phyloP scores from a whole-genome alignment of 1,140 invertebrate genomes.

The Drosophila melanica region DNA sequence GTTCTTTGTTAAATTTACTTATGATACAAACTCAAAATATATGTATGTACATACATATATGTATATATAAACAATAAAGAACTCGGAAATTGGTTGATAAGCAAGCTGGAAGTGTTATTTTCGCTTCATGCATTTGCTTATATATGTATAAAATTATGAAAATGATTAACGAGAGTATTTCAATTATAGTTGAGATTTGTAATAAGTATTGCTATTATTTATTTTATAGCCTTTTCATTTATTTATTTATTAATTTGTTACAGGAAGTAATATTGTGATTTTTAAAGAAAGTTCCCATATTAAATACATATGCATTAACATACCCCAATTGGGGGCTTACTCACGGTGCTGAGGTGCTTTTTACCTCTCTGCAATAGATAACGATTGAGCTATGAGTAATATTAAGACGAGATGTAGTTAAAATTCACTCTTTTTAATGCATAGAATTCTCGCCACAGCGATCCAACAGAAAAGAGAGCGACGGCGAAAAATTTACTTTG shows the following conservation, averaged over 20 bases:
- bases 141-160: neutral
- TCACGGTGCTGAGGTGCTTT: slow-evolving; percentile 14
- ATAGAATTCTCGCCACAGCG: neutral
- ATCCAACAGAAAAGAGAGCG: neutral
- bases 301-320: too few species aligned
- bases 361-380: neutral
- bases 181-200: neutral
- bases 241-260: neutral
- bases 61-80: neutral
- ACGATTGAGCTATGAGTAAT: slow-evolving; percentile 42
- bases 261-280: neutral
- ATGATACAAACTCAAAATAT: too few species aligned
- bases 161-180: slow-evolving; percentile 9
- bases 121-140: neutral
- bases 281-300: too few species aligned
- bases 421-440: neutral
- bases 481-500: slow-evolving; percentile 4
- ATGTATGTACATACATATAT: too few species aligned
- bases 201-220: neutral
- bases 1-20: too few species aligned
- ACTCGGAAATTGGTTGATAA: slow-evolving; percentile 24
- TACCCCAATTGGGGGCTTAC: neutral
- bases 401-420: slow-evolving; percentile 2
- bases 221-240: too few species aligned
- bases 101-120: neutral